Evolutionary conservation across 2,113 vertebrate genomes (phyloP), one percentile per base, ranked within the genome.

Genomic region (Ornithorhynchus anatinus): DNA sequence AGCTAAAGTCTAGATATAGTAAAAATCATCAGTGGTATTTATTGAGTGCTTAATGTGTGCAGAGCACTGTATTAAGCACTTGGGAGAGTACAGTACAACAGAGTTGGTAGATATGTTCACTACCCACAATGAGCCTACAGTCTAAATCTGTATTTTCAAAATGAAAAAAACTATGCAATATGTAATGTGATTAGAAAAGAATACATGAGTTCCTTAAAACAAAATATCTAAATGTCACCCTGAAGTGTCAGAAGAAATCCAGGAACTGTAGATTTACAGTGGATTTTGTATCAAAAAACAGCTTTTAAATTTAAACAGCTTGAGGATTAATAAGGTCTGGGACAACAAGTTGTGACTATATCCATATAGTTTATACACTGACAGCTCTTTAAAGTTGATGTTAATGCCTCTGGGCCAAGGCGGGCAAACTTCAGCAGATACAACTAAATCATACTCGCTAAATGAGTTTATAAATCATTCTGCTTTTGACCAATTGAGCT

Each of bases 271-370:
- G 81, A 71, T 60, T 84, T 81, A 75, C 59, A 59, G 59, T 75
- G 68, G 32, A 79, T 79, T 85, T 68, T 76, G n/a, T 67, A 62
- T 86, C 78, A 86, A 81, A 72, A 85, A 86, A 22, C 40, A 85
- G 81, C 48, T 79, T 92, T 88, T 78, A 86, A 81, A 83, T 79
- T 69, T 74, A 85, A 88, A 88, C 54, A 81, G 23, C 61, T 81
- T 53, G 36, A 72, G 68, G 77, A 86, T 89, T 90, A 91, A 84
- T 82, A 88, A 79, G 77, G 76, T 75, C 78, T 84, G 79, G 66
- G 73, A 83, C 75, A 92, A 81, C 81, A 88, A 91, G 86, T 78
- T 86, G 69, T 73, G 72, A 85, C 83, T 91, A 61, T 73, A 69
- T 81, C 40, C 63, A 7, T 65, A 42, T 40, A 79, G 82, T 81